Conservation (phyloP, 2,797 vertebrate species). For the Tachyglossus aculeatus region DNA sequence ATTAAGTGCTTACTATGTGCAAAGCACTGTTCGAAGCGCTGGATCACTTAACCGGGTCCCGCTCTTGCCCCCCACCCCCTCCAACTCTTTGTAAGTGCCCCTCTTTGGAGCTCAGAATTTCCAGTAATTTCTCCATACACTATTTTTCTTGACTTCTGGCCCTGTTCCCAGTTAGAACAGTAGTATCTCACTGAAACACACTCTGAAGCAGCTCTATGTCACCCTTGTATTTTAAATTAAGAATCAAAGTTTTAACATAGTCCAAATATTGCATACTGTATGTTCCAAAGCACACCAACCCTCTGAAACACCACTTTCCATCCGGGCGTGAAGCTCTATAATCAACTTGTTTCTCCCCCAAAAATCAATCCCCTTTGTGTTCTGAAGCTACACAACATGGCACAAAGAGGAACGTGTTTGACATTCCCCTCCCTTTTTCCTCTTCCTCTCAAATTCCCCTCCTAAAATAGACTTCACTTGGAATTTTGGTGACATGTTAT, state of each 20-base stretch:
- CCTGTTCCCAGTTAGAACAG: constrained; percentile 55
- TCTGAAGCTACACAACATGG: background rate
- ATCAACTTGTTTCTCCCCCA: constrained; percentile 2
- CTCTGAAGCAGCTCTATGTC: constrained; percentile 35
- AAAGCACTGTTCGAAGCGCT: too few species aligned
- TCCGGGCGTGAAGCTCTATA: constrained; percentile 1
- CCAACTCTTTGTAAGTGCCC: too few species aligned
- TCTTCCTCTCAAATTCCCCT: background rate
- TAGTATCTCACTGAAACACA: constrained; percentile 27
- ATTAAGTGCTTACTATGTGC: too few species aligned
- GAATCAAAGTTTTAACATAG: background rate
- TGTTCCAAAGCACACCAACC: constrained; percentile 1
- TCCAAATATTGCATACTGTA: background rate
- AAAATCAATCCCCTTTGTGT: background rate
- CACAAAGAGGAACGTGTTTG: background rate
- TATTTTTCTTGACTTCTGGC: constrained; percentile 58
- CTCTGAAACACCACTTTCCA: background rate
- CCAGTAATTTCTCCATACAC: constrained; percentile 34
- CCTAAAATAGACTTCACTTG: background rate
- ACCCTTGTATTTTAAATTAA: constrained; percentile 36
- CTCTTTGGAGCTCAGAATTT: constrained; percentile 38
- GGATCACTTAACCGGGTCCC: too few species aligned
- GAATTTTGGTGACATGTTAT: background rate
- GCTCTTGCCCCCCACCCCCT: too few species aligned
- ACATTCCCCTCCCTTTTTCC: background rate